These are phyloP conservation scores for Lytechinus pictus DNA, from an alignment of 35 echinoderm and acorn worm genomes.

Conservation along the genomic window DNA sequence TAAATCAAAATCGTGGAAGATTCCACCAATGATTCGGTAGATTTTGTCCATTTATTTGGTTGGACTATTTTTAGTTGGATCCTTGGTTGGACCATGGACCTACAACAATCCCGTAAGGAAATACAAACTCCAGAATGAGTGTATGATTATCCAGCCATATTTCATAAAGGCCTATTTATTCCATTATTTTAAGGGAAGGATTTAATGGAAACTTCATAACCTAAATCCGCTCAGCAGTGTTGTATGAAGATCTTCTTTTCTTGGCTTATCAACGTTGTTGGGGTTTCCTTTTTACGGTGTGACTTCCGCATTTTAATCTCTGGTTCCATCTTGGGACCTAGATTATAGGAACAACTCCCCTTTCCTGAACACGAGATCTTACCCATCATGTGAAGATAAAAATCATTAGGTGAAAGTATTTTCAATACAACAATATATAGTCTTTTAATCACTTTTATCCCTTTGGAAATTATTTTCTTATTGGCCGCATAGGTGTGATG, in stretches of 20 bases:
- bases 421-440: too few species aligned
- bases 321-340: not conserved
- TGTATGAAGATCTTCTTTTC: not conserved
- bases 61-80: too few species aligned
- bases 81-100: too few species aligned
- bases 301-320: not conserved
- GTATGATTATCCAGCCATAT: not conserved
- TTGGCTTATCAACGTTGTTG: not conserved
- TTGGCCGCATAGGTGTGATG: too few species aligned
- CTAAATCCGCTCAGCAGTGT: not conserved
- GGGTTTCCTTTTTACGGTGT: not conserved
- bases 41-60: too few species aligned
- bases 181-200: not conserved
- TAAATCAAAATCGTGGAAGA: too few species aligned
- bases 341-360: not conserved
- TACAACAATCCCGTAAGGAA: not conserved
- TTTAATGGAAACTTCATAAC: not conserved
- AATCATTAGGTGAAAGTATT: too few species aligned
- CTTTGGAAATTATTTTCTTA: too few species aligned
- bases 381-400: not conserved
- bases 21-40: too few species aligned
- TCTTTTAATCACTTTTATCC: too few species aligned
- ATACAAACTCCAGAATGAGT: not conserved
- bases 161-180: not conserved
- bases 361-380: not conserved